These are phyloP conservation scores for Opisthocomus hoazin DNA, from an alignment of 2,113 vertebrate species.

Conservation along the genomic window DNA sequence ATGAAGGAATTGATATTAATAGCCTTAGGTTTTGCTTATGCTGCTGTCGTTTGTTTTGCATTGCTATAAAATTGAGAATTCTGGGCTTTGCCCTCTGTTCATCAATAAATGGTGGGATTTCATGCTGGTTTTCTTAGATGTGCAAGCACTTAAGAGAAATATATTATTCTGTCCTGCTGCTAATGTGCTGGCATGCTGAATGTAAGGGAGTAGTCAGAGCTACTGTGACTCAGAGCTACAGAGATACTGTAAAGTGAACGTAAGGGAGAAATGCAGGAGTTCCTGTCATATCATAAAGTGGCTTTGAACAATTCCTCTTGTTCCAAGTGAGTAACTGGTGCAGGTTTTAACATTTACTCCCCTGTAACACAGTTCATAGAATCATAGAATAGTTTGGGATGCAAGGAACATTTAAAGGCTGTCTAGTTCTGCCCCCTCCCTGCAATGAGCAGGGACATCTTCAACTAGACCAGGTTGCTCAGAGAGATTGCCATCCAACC, in stretches of 20 bases:
- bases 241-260: not conserved
- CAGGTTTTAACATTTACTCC: not conserved
- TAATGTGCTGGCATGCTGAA: accelerated
- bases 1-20: not conserved
- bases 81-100: not conserved
- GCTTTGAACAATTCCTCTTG: not conserved
- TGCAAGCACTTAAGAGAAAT: not conserved
- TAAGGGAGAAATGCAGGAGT: not conserved
- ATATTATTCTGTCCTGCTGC: not conserved
- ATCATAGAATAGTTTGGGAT: too few relatives aligned
- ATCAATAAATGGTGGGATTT: not conserved
- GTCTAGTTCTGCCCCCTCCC: too few relatives aligned
- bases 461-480: too few relatives aligned
- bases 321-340: not conserved
- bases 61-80: not conserved
- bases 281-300: not conserved
- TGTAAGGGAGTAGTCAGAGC: not conserved
- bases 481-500: too few relatives aligned
- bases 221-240: not conserved
- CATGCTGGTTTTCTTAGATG: not conserved
- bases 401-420: too few relatives aligned
- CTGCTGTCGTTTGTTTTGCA: not conserved
- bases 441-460: too few relatives aligned
- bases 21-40: not conserved
- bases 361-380: accelerated